Evolutionary conservation across 2,113 vertebrate genomes (phyloP).

Genomic region (Odocoileus hemionus): DNA sequence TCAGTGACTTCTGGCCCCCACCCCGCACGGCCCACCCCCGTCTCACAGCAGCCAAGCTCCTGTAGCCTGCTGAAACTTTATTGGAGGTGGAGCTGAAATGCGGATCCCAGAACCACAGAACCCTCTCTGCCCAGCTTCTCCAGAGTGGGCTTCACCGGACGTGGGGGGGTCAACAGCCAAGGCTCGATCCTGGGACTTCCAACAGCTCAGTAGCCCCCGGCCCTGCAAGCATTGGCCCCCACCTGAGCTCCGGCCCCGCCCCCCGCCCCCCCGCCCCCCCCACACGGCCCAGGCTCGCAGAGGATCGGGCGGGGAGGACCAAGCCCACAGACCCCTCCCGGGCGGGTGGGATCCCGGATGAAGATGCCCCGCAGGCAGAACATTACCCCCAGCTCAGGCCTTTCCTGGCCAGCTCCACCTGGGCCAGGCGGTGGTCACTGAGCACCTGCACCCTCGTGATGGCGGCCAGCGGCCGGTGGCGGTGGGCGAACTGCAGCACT

Average conservation of each 20-base stretch:
- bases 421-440: slow-evolving; percentile 81
- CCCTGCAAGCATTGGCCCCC: neutral
- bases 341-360: neutral
- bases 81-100: neutral
- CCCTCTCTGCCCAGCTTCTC: too few species aligned
- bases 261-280: rapidly evolving
- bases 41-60: neutral
- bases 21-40: rapidly evolving
- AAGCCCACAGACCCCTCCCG: neutral
- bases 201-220: neutral
- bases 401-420: slow-evolving; percentile 82
- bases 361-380: neutral
- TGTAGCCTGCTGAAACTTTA: slow-evolving; percentile 51
- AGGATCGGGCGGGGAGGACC: too few species aligned
- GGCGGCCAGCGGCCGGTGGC: slow-evolving; percentile 78
- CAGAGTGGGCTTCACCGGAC: neutral
- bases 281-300: neutral
- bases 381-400: slow-evolving; percentile 71
- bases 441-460: slow-evolving; percentile 84
- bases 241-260: neutral
- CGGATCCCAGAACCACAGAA: neutral
- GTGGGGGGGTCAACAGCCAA: neutral
- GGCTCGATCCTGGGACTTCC: neutral
- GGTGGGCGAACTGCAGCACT: slow-evolving; percentile 82
- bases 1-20: neutral